Conservation (phyloP, 1,140 invertebrate genomes). For the Caenorhabditis inopinata region DNA sequence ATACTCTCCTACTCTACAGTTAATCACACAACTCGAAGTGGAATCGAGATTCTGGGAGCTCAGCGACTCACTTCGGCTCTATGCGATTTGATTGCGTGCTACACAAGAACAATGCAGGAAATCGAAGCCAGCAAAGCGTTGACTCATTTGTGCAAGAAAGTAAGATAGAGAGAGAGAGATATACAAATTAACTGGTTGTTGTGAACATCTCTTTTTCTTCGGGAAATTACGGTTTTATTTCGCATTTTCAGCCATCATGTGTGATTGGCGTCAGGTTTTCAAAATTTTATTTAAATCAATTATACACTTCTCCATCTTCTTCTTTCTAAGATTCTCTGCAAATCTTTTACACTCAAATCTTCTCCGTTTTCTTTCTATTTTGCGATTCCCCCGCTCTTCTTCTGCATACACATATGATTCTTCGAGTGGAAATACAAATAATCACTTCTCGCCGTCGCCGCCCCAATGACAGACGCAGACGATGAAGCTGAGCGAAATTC, state of each 20-base stretch:
- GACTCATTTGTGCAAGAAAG: conserved; percentile 7
- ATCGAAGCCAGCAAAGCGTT: not conserved
- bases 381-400: not conserved
- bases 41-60: not conserved
- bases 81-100: not conserved
- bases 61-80: not conserved
- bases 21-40: not conserved
- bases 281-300: no score
- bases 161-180: no score
- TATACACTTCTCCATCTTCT: not conserved
- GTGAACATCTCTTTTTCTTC: no score
- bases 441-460: conserved; percentile 4
- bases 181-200: no score
- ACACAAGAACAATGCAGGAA: not conserved
- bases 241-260: no score
- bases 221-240: no score
- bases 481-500: not conserved
- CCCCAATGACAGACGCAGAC: not conserved
- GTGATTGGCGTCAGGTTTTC: no score
- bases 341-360: not conserved
- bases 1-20: not conserved
- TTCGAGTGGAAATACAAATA: conserved; percentile 30
- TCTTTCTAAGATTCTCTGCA: not conserved
- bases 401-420: conserved; percentile 7
- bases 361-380: not conserved